Conservation (phyloP, 2,113 vertebrate genomes). For the Trichomycterus rosablanca region DNA sequence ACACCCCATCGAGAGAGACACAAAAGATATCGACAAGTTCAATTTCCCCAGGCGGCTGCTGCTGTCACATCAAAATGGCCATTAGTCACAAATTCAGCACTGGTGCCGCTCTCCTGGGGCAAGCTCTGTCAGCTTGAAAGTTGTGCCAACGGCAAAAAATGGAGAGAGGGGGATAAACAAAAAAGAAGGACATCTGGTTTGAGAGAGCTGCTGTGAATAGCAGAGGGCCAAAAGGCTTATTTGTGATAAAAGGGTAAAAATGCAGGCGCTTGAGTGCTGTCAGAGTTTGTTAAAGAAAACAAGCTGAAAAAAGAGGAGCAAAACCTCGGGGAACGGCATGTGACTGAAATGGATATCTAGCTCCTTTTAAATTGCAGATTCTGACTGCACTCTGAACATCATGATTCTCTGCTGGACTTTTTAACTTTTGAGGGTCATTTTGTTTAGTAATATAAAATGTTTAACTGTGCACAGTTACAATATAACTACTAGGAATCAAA, state of each 20-base stretch:
- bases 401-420: not conserved
- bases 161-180: not conserved
- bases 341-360: conserved; percentile 9
- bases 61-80: conserved; percentile 97
- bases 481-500: no score
- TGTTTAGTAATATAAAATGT: no score
- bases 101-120: conserved; percentile 74
- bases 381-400: not conserved
- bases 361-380: not conserved
- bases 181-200: conserved; percentile 72
- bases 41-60: conserved; percentile 86
- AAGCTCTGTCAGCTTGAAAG: conserved; percentile 91
- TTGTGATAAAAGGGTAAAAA: conserved; percentile 68
- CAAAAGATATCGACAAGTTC: conserved; percentile 91
- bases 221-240: conserved; percentile 55
- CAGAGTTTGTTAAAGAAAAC: conserved; percentile 61
- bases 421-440: no score
- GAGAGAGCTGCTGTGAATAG: conserved; percentile 66
- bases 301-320: conserved; percentile 52
- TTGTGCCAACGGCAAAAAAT: conserved; percentile 67
- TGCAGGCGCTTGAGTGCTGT: conserved; percentile 68
- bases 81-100: conserved; percentile 97
- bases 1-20: conserved; percentile 88
- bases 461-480: no score
- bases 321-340: conserved; percentile 15